Evolutionary conservation across 2,888 invertebrate genomes (phyloP), one percentile per base, ranked within the genome.

Genomic region (Melipona beecheii): DNA sequence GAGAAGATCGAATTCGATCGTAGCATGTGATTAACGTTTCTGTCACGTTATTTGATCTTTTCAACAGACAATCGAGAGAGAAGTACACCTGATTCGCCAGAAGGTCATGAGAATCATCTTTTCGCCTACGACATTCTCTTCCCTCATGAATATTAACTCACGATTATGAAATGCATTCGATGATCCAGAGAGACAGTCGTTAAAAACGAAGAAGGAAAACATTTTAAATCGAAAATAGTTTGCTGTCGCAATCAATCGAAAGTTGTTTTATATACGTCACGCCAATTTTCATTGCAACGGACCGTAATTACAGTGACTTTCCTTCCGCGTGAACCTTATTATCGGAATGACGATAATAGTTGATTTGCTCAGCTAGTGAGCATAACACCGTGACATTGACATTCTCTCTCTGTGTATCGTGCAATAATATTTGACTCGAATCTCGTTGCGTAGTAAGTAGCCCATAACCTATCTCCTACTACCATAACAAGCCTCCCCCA

Each of bases 401-500:
- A 85, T 88, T 84, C 78, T 65, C 78, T 65, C 81, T 58, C 73
- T 64, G 24, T 52, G 24, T 64, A 78, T 74, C 78, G 64, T 75
- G 58, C 76, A 70, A 71, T 74, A 58, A 78, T 75, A 83, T 81
- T 75, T 75, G 83, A 82, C 79, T 86, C 82, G 73, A 84, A 75
- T 80, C 74, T 86, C 79, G 77, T 81, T 78, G 73, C 83, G 77
- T 81, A 82, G 90, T 91, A 93, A 94, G 94, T 93, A 94, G 94
- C 91, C 92, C 94, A 93, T 92, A 92, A 92, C 92, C 85, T 83
- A 84, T 85, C 90, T 91, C 91, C 93, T 91, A 92, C 93, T 92
- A 89, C 92, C 87, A 90, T 87, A 87, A 83, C 87, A 84, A 87
- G 89, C 86, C 91, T 90, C 93, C 92, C 91, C 91, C 92, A 90